Evolutionary conservation across 2,888 invertebrate genomes (phyloP).

Genomic region (Schizaphis graminum): DNA sequence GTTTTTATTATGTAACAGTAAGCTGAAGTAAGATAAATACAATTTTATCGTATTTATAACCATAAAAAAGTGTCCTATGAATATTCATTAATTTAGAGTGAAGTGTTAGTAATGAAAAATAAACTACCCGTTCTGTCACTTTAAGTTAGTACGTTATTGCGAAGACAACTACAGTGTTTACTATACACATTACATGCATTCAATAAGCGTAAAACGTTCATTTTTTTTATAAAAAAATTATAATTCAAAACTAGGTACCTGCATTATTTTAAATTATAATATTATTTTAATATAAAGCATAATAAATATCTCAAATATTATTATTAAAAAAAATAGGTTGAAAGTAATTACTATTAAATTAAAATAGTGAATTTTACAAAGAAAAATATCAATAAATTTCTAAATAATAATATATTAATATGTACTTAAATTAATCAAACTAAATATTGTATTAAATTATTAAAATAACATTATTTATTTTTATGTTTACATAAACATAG

Average conservation of each 20-base stretch:
- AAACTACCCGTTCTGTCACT: neutral
- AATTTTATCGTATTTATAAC: neutral
- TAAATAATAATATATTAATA: neutral
- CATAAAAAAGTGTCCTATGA: neutral
- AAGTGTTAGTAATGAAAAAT: conserved; percentile 5
- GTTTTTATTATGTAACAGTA: neutral
- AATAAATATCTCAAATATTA: neutral
- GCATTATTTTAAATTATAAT: neutral
- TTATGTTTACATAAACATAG: neutral
- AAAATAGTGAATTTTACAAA: neutral
- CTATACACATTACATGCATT: neutral
- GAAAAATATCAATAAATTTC: neutral
- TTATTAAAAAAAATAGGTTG: neutral
- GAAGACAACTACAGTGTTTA: neutral
- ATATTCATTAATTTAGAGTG: conserved; percentile 17
- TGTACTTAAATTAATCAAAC: neutral
- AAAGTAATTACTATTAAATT: neutral
- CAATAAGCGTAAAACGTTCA: neutral
- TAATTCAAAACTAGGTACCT: neutral
- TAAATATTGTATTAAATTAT: neutral
- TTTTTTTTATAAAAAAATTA: neutral
- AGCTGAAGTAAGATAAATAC: neutral
- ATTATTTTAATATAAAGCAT: neutral
- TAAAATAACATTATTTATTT: neutral
- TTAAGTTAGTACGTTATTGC: neutral